These are phyloP conservation scores for Microcebus ravelobensis DNA, from an alignment of 2,113 vertebrate species.

Conservation along the genomic window DNA sequence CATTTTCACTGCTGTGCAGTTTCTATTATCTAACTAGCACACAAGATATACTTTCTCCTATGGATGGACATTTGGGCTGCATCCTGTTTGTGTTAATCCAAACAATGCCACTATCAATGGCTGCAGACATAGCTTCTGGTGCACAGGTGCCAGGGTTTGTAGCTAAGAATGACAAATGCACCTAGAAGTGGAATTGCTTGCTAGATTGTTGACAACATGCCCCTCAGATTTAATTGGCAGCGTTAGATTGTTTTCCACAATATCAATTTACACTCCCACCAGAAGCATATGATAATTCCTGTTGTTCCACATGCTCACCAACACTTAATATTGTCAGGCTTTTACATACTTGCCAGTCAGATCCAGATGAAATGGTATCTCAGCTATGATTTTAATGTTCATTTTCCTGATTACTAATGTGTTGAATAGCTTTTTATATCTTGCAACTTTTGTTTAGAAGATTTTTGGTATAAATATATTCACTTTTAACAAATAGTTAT, in stretches of 20 bases:
- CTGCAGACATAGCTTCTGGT: neutral
- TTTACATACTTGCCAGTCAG: neutral
- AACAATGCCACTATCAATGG: rapidly evolving
- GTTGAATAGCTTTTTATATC: neutral
- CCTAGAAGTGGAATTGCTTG: too few relatives aligned
- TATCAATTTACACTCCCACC: neutral
- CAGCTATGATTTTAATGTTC: neutral
- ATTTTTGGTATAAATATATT: neutral
- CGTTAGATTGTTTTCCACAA: neutral
- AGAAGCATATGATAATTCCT: neutral
- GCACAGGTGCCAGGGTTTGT: neutral
- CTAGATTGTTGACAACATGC: rapidly evolving
- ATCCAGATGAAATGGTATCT: neutral
- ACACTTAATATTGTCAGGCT: neutral
- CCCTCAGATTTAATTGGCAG: neutral
- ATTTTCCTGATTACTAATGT: neutral
- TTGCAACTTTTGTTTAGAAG: neutral
- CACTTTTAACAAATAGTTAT: neutral
- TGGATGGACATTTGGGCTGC: too few relatives aligned
- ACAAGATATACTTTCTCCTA: rapidly evolving
- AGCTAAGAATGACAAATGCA: neutral
- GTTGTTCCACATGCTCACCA: rapidly evolving
- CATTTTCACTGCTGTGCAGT: neutral
- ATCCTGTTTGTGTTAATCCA: neutral
- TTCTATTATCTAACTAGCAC: rapidly evolving